These are phyloP conservation scores for Chroicocephalus ridibundus DNA, from an alignment of 2,113 vertebrate genomes.

Conservation along the genomic window DNA sequence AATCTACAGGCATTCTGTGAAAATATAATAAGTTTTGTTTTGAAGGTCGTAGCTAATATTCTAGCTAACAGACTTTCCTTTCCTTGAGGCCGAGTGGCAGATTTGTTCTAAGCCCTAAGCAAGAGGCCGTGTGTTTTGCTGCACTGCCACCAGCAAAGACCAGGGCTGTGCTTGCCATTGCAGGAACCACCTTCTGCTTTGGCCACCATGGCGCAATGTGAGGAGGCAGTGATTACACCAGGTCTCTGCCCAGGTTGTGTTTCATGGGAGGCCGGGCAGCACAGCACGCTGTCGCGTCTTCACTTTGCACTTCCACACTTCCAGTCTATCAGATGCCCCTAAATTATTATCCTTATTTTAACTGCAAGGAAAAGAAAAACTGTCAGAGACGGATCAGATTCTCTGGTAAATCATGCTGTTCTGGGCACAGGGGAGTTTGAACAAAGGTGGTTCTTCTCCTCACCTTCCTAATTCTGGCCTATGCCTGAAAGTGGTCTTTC, in stretches of 20 bases:
- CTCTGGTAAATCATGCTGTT: neutral
- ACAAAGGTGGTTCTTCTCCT: neutral
- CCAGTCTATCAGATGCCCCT: neutral
- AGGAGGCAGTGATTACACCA: neutral
- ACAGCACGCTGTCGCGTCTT: neutral
- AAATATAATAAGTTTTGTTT: slow-evolving; percentile 66
- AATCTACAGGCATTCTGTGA: slow-evolving; percentile 50
- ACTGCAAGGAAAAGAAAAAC: neutral
- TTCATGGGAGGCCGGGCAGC: neutral
- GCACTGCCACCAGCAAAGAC: neutral
- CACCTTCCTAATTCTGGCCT: neutral
- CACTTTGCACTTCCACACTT: neutral
- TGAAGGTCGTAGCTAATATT: slow-evolving; percentile 48
- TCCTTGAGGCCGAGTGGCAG: neutral
- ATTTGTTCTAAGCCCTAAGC: slow-evolving; percentile 2
- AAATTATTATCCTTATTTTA: neutral
- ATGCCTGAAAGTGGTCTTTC: neutral
- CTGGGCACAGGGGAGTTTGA: neutral
- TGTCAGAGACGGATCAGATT: neutral
- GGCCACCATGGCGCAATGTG: neutral
- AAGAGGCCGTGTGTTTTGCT: neutral
- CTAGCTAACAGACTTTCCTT: slow-evolving; percentile 27
- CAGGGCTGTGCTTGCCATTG: neutral
- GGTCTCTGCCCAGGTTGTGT: neutral
- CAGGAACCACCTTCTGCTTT: neutral